Conservation (phyloP, 92 coral and sea anemone genomes). For the Umimayanthus kanabou region DNA sequence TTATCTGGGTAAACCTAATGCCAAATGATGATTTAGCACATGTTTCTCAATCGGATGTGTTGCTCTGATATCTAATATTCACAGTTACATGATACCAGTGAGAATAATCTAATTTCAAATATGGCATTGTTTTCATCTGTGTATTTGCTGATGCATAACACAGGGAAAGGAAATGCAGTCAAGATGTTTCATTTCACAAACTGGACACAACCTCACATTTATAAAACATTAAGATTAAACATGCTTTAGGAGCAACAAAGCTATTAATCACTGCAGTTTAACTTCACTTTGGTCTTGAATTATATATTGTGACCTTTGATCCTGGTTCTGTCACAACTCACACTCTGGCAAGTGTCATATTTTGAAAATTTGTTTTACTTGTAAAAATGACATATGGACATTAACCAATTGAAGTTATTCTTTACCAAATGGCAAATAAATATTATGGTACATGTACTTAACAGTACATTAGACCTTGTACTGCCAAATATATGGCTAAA, state of each 20-base stretch:
- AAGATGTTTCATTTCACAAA: not conserved
- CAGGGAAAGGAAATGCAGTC: not conserved
- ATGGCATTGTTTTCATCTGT: not conserved
- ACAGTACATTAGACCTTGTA: too few species aligned
- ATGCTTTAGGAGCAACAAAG: not conserved
- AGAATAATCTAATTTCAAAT: not conserved
- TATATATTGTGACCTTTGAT: not conserved
- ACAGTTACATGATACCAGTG: constrained; percentile 9
- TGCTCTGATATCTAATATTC: not conserved
- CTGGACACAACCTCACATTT: not conserved
- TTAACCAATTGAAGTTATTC: too few species aligned
- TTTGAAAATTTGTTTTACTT: too few species aligned
- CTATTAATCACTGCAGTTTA: not conserved
- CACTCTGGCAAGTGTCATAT: too few species aligned
- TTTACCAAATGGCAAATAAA: too few species aligned
- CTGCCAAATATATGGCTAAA: too few species aligned
- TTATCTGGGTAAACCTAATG: constrained; percentile 93
- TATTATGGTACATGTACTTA: too few species aligned
- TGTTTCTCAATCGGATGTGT: not conserved
- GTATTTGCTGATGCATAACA: not conserved
- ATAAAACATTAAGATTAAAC: not conserved
- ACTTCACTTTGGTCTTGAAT: too few species aligned
- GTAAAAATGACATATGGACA: too few species aligned
- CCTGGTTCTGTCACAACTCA: not conserved
- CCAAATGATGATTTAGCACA: constrained; percentile 4